Percentiles rank a stretch among this genome's conserved stretches.
phyloP scores from a whole-genome alignment of 1,140 invertebrate species.

The Lordiphosa collinella region DNA sequence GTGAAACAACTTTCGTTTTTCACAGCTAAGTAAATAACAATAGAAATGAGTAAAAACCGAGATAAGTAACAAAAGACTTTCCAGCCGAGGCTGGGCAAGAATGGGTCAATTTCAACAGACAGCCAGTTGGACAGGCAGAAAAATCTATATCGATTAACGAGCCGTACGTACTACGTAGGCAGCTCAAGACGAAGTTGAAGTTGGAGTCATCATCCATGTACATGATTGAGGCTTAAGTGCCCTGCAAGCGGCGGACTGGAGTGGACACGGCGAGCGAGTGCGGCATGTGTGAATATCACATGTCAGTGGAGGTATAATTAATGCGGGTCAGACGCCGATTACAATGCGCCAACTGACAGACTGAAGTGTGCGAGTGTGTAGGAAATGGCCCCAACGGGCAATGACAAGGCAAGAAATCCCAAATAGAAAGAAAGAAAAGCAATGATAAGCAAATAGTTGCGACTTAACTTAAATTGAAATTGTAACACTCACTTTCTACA shows the following conservation, averaged over 20 bases:
- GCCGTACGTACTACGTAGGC: conserved; percentile 43
- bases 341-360: conserved; percentile 74
- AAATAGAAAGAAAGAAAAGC: conserved; percentile 45
- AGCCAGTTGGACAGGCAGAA: conserved; percentile 24
- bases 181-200: conserved; percentile 37
- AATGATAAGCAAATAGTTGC: conserved; percentile 69
- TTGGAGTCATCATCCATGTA: background rate
- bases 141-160: conserved; percentile 67
- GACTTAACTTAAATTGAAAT: conserved; percentile 31
- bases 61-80: conserved; percentile 35
- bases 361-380: conserved; percentile 58
- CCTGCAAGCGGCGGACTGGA: conserved; percentile 36
- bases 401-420: conserved; percentile 58
- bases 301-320: conserved; percentile 75
- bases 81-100: conserved; percentile 40
- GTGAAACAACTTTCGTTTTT: conserved; percentile 71
- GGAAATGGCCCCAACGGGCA: conserved; percentile 54
- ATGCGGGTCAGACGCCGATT: conserved; percentile 76
- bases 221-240: conserved; percentile 45
- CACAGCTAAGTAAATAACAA: conserved; percentile 68
- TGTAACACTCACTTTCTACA: conserved; percentile 53
- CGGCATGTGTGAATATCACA: conserved; percentile 72
- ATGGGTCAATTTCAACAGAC: conserved; percentile 59
- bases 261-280: conserved; percentile 28
- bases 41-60: conserved; percentile 39